Conservation (phyloP, 2,113 vertebrate genomes). For the human region GRCh38 chrX:14019501-14020000, state of each 20-base stretch:
- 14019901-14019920: background rate
- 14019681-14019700: background rate
- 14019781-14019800: background rate
- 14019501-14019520: background rate
- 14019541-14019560: background rate
- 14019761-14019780: background rate
- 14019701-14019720: background rate
- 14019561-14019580: background rate
- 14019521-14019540: background rate
- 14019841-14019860: background rate
- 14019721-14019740: background rate
- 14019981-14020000: background rate
- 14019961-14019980: background rate
- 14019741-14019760: background rate
- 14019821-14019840: background rate
- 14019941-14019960: background rate
- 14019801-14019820: background rate
- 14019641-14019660: background rate
- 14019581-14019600: background rate
- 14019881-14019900: background rate
- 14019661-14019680: background rate
- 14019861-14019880: slow-evolving; percentile 25
- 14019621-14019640: background rate
- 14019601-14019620: background rate
- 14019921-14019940: background rate